Percentiles rank a stretch among this genome's conserved stretches.
phyloP scores from a whole-genome alignment of 2,888 invertebrate species.

The Drosophila subsilvestris region DNA sequence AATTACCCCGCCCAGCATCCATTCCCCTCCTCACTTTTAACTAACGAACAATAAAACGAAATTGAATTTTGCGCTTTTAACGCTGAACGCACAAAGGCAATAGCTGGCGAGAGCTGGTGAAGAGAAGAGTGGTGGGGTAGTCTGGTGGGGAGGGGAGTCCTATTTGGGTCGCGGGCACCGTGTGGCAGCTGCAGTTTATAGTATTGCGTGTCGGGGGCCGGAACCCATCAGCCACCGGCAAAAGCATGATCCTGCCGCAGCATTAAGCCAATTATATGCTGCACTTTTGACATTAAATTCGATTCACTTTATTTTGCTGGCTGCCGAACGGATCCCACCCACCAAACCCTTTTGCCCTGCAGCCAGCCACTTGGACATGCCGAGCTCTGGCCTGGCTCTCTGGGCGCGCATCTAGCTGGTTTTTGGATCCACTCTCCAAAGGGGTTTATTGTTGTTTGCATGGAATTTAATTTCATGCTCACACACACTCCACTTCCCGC shows the following conservation, averaged over 20 bases:
- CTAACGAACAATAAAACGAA: constrained; percentile 76
- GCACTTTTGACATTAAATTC: constrained; percentile 78
- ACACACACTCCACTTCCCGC: constrained; percentile 23
- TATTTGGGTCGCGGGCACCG: constrained; percentile 45
- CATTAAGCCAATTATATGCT: constrained; percentile 75
- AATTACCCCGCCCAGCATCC: constrained; percentile 58
- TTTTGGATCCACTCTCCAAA: constrained; percentile 31
- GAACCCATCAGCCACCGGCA: constrained; percentile 8
- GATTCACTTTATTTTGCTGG: constrained; percentile 70
- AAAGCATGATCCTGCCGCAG: constrained; percentile 28
- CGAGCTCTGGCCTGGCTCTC: neutral
- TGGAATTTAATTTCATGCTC: constrained; percentile 73
- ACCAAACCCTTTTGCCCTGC: constrained; percentile 47
- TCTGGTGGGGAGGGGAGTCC: neutral
- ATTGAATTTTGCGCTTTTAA: constrained; percentile 79
- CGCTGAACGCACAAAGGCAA: constrained; percentile 67
- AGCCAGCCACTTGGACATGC: constrained; percentile 33
- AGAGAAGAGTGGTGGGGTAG: neutral
- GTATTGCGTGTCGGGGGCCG: constrained; percentile 12
- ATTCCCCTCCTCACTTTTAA: constrained; percentile 53
- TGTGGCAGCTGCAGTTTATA: constrained; percentile 52
- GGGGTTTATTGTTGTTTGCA: constrained; percentile 74
- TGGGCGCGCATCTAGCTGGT: constrained; percentile 28
- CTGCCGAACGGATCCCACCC: constrained; percentile 11
- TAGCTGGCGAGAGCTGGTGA: constrained; percentile 25